phyloP scores from a whole-genome alignment of 2,797 vertebrate genomes.

The Phrynocephalus forsythii region DNA sequence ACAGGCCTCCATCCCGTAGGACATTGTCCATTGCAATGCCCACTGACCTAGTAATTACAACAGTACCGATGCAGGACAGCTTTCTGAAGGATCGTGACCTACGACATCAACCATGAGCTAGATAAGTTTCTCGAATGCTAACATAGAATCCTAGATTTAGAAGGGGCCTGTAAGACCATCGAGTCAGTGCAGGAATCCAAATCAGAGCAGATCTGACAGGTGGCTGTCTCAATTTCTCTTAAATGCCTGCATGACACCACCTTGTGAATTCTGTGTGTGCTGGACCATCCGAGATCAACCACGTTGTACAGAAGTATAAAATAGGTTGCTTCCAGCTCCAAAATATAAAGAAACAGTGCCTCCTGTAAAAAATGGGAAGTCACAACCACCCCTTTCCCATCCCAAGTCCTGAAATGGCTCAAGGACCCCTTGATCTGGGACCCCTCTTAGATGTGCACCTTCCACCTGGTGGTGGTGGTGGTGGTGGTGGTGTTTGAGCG shows the following conservation, averaged over 20 bases:
- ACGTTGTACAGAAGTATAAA: conserved; percentile 59
- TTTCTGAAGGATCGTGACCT: no score
- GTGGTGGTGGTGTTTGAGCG: no score
- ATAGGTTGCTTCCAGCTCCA: conserved; percentile 50
- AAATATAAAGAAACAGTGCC: conserved; percentile 68
- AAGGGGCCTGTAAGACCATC: no score
- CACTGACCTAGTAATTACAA: not conserved
- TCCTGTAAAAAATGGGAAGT: conserved; percentile 54
- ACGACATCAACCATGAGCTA: conserved; percentile 27
- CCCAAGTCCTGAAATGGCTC: conserved; percentile 23
- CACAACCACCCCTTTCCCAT: not conserved
- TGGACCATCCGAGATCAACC: not conserved
- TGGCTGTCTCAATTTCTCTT: no score
- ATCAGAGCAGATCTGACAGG: no score
- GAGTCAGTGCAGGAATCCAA: no score
- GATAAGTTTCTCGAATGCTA: conserved; percentile 26
- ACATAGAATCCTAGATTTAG: not conserved
- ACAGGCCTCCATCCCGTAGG: not conserved
- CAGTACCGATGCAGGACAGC: not conserved
- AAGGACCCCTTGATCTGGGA: conserved; percentile 50
- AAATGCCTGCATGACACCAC: not conserved
- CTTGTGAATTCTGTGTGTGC: conserved; percentile 12
- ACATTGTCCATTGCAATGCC: not conserved
- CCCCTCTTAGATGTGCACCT: no score
- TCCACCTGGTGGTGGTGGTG: no score